Conservation (phyloP, 2,113 vertebrate genomes). For the Calonectris borealis region DNA sequence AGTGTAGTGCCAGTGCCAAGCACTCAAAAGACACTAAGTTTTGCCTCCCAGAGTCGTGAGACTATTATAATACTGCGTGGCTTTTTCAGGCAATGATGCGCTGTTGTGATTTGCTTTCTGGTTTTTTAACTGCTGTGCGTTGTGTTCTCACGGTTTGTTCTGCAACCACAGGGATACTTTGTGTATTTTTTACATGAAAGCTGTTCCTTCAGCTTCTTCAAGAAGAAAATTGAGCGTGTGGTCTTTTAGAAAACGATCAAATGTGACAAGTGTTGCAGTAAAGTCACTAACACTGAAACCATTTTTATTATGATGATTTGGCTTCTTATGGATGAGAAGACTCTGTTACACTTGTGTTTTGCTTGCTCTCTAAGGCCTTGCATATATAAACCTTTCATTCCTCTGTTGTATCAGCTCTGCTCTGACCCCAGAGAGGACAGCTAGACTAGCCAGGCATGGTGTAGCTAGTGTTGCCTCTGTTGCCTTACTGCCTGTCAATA, state of each 20-base stretch:
- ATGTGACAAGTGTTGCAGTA: conserved; percentile 6
- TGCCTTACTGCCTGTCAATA: not conserved
- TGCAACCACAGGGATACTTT: conserved; percentile 14
- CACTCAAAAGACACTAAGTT: not conserved
- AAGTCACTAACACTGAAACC: conserved; percentile 1
- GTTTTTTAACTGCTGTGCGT: conserved; percentile 7
- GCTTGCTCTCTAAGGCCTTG: not conserved
- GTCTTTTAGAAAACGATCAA: not conserved
- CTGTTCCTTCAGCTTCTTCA: not conserved
- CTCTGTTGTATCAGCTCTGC: not conserved
- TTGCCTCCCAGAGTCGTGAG: not conserved
- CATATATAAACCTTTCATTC: not conserved
- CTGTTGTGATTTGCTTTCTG: conserved; percentile 37
- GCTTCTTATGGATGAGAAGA: not conserved
- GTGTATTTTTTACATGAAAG: conserved; percentile 8
- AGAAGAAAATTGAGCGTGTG: not conserved
- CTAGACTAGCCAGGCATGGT: not conserved
- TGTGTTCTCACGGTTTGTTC: conserved; percentile 28
- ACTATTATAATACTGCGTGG: not conserved
- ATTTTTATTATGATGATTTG: not conserved
- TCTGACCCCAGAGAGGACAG: not conserved
- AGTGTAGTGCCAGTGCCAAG: not conserved
- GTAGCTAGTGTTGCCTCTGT: not conserved
- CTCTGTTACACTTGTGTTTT: not conserved
- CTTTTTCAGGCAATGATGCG: not conserved